Evolutionary conservation across 2,113 vertebrate genomes (phyloP), one percentile per base, ranked within the genome.

Genomic region (Rhipidura dahli): DNA sequence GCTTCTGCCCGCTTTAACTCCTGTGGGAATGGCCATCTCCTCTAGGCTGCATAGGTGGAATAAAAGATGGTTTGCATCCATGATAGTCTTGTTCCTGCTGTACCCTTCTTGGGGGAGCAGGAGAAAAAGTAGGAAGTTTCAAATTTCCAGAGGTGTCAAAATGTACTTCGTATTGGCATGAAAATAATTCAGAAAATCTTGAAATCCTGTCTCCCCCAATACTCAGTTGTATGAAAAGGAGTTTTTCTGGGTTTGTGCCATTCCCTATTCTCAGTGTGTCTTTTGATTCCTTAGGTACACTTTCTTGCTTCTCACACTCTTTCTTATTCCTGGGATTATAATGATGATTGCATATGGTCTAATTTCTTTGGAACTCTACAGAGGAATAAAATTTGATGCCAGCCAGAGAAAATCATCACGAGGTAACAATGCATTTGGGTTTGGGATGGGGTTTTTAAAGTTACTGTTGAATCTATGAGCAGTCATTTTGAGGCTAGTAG

Each of bases 341-440:
- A 99, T 99, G 99, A 99, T 98, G 98, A 96, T 98, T 37, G 99
- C 99, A 0, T 99, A 99, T 19, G 99, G 99, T 61, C 97, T 99
- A 51, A 99, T 99, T 90, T 99, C 99, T 53, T 33, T 99, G 97
- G 99, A 99, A 97, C 98, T 99, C 65, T 99, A 99, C 97, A 98
- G 98, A 94, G 99, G 99, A 95, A 99, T 99, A 95, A 98, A 96
- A 95, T 99, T 99, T 97, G 99, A 99, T 96, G 87, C 98, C 86
- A 98, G 97, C 86, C 99, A 97, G 90, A 98, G 98, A 93, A 99
- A 98, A 93, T 97, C 97, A 66, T 97, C 96, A 90, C 93, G 96
- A 99, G 99, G 99, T 99, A 98, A 94, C 59, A 66, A 10, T 31
- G 53, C 11, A 20, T 78, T 65, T 88, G 40, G 5, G 1, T 37